Evolutionary conservation across 2,797 vertebrate genomes (phyloP).

Genomic region (Acanthurus leucopareius): DNA sequence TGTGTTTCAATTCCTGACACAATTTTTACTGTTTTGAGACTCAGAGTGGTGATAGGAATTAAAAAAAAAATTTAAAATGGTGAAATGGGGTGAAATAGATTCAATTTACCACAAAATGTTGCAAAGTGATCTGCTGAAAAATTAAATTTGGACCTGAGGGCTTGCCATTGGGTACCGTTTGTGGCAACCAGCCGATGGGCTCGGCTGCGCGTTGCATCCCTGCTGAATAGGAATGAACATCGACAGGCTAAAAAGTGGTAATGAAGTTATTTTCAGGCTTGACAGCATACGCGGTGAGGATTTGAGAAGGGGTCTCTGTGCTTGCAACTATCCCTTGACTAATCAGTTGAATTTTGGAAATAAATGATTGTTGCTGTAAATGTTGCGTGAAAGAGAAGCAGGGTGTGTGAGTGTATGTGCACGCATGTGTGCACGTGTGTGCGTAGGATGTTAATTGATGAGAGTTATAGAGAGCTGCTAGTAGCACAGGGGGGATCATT

Average conservation of each 20-base stretch:
- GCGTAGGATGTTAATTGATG: constrained; percentile 87
- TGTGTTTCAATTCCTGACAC: constrained; percentile 59
- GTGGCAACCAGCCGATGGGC: constrained; percentile 66
- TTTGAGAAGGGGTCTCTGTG: constrained; percentile 66
- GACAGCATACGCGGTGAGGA: constrained; percentile 60
- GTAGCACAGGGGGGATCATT: constrained; percentile 88
- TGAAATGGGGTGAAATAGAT: constrained; percentile 74
- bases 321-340: constrained; percentile 81
- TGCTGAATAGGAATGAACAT: constrained; percentile 56
- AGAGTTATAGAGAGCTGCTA: constrained; percentile 87
- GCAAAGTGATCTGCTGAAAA: constrained; percentile 70
- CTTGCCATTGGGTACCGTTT: constrained; percentile 71
- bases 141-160: constrained; percentile 73
- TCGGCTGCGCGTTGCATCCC: constrained; percentile 42
- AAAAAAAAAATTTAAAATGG: constrained; percentile 37
- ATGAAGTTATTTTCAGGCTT: constrained; percentile 79
- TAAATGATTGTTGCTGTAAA: constrained; percentile 86
- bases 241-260: constrained; percentile 57
- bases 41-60: neutral
- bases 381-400: constrained; percentile 87
- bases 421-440: constrained; percentile 17
- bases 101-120: constrained; percentile 63
- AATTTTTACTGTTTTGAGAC: constrained; percentile 47
- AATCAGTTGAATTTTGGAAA: constrained; percentile 86
- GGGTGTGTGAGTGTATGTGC: constrained; percentile 37